Percentiles rank a stretch among this genome's conserved stretches.
phyloP scores from a whole-genome alignment of 2,797 vertebrate genomes.

The Anabas testudineus region DNA sequence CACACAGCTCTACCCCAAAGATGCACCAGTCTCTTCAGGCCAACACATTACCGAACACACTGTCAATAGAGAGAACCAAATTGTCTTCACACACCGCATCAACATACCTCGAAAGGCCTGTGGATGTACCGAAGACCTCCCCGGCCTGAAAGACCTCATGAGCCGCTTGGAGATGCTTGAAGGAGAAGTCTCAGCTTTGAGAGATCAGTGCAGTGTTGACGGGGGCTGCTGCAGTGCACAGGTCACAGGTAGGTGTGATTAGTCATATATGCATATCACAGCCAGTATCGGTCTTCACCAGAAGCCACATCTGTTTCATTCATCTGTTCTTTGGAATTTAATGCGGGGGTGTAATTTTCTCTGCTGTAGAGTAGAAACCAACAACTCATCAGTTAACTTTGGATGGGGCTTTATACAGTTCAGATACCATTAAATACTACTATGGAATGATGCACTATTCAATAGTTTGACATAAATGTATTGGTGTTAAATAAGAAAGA shows the following conservation, averaged over 20 bases:
- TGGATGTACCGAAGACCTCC: conserved; percentile 85
- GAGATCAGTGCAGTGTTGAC: conserved; percentile 86
- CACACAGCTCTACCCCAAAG: conserved; percentile 69
- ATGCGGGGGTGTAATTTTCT: conserved; percentile 24
- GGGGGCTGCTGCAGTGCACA: conserved; percentile 87
- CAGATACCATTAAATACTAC: background rate
- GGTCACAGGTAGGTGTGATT: conserved; percentile 72
- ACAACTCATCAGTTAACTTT: conserved; percentile 26
- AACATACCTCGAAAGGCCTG: conserved; percentile 93
- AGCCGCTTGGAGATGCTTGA: conserved; percentile 93
- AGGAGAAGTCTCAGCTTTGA: conserved; percentile 89
- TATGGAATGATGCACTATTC: background rate
- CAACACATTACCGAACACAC: conserved; percentile 86
- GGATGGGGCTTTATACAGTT: conserved; percentile 28
- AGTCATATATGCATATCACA: background rate
- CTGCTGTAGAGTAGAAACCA: conserved; percentile 1
- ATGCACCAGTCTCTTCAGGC: conserved; percentile 56
- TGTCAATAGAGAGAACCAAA: conserved; percentile 89
- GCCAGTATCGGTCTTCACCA: background rate
- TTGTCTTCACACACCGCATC: conserved; percentile 96
- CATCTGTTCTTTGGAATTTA: conserved; percentile 43
- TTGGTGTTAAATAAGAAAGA: background rate
- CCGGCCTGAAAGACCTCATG: conserved; percentile 90
- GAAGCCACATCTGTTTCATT: conserved; percentile 52
- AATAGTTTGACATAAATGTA: background rate